Evolutionary conservation across 2,888 invertebrate species (phyloP).

Genomic region (Aphidius colemani): DNA sequence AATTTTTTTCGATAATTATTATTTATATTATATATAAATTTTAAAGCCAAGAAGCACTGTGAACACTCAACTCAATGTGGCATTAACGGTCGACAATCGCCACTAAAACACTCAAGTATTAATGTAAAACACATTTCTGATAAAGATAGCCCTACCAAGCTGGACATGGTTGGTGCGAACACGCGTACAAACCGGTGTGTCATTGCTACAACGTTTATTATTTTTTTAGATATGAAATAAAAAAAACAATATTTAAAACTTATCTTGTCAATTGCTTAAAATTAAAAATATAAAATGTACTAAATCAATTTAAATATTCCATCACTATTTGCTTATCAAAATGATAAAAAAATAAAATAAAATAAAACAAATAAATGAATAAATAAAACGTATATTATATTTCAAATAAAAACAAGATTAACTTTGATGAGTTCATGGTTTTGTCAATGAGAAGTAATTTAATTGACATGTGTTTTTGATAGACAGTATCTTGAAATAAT

Average conservation of each 20-base stretch:
- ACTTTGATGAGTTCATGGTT: no score
- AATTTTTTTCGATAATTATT: constrained; percentile 18
- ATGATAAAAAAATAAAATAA: background rate
- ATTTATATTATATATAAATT: constrained; percentile 50
- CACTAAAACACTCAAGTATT: constrained; percentile 58
- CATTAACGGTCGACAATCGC: constrained; percentile 58
- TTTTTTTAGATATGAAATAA: background rate
- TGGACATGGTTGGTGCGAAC: constrained; percentile 2
- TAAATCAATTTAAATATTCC: background rate
- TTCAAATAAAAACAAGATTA: no score
- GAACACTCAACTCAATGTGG: constrained; percentile 52
- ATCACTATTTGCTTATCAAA: background rate
- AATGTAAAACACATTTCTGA: constrained; percentile 60
- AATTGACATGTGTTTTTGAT: no score
- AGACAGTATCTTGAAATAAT: no score
- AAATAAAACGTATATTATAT: no score
- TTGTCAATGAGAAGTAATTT: no score
- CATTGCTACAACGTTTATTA: constrained; percentile 9
- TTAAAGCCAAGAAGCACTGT: constrained; percentile 53
- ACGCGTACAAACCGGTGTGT: constrained; percentile 18
- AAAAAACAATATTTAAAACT: background rate
- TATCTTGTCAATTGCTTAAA: background rate
- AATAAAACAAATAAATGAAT: background rate
- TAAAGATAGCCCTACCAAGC: constrained; percentile 54
- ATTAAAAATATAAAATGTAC: background rate